Evolutionary conservation across 2,797 vertebrate genomes (phyloP).

Genomic region (Eremophila alpestris): DNA sequence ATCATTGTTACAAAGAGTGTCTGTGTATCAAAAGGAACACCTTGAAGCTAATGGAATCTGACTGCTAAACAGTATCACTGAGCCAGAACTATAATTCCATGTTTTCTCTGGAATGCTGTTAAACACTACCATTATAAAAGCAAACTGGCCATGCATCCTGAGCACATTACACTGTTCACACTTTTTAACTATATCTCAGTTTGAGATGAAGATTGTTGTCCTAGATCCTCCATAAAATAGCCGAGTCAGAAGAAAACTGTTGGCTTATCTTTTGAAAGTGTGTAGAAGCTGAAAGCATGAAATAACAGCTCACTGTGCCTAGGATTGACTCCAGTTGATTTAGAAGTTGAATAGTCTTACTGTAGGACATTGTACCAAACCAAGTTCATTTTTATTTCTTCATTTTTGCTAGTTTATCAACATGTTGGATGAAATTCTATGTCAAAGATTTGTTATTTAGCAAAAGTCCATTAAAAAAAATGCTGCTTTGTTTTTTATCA

Average conservation of each 20-base stretch:
- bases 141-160: constrained; percentile 59
- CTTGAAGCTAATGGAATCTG: constrained; percentile 49
- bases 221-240: constrained; percentile 16
- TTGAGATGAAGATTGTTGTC: constrained; percentile 55
- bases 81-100: constrained; percentile 41
- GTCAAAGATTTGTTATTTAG: neutral
- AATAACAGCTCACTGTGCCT: neutral
- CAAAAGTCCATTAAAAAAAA: neutral
- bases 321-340: neutral
- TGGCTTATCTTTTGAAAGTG: constrained; percentile 30
- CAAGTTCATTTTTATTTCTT: constrained; percentile 5
- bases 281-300: constrained; percentile 15
- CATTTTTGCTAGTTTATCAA: neutral
- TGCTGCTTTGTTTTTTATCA: neutral
- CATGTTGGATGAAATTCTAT: neutral
- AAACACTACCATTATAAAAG: constrained; percentile 48
- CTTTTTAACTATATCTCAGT: constrained; percentile 59
- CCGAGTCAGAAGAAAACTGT: constrained; percentile 50
- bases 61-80: constrained; percentile 35
- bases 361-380: neutral
- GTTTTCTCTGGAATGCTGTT: constrained; percentile 36
- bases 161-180: constrained; percentile 40
- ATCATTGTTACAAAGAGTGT: constrained; percentile 18
- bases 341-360: neutral
- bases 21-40: constrained; percentile 33